Base-by-base conservation (phyloP, 1,140 invertebrate genomes). In the Drosophila auraria region DNA sequence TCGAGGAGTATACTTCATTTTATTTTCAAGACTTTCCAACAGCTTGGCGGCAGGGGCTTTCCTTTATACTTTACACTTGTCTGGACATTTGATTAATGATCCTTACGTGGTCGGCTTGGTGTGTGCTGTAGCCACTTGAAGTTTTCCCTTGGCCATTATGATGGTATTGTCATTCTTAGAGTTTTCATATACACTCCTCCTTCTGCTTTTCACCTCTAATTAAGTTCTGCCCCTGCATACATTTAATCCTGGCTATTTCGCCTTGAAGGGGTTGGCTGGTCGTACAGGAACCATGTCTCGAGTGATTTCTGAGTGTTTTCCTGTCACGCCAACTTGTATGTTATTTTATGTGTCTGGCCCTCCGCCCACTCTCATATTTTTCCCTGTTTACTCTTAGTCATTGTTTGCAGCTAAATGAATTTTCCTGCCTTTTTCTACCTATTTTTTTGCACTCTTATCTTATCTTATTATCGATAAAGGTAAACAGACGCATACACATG, bases 41-140 rank as follows among this genome's bases (percentile, higher is more conserved):
- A 40, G 68, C 33, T 30, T 33, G 30, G 11, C 15, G 11, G n/a
- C 30, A 9, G 56, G 42, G 77, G 23, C 70, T 75, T 57, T 54
- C 78, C 42, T 68, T 87, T 65, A 80, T 87, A 80, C 83, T 87
- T 87, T 87, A 90, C 82, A 86, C 84, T 90, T 86, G 86, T 90
- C 86, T 90, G 86, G 86, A 90, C 86, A 90, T 90, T 90, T 90
- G 86, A 90, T 90, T 90, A 90, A 90, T 90, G 86, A 90, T 91
- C 79, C 86, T 90, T 90, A 80, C 75, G 86, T 90, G 86, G 62
- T 42, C 42, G 44, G 25, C 36, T 27, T 17, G 59, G 38, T 47
- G 56, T 45, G 58, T 63, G 11, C 58, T 63, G 50, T 77, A 59
- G 60, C 51, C 62, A 54, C 75, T 82, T 65, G 60, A 71, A 62